Evolutionary conservation across 2,888 invertebrate genomes (phyloP).

Genomic region (Sinodicranocentrus sp.): DNA sequence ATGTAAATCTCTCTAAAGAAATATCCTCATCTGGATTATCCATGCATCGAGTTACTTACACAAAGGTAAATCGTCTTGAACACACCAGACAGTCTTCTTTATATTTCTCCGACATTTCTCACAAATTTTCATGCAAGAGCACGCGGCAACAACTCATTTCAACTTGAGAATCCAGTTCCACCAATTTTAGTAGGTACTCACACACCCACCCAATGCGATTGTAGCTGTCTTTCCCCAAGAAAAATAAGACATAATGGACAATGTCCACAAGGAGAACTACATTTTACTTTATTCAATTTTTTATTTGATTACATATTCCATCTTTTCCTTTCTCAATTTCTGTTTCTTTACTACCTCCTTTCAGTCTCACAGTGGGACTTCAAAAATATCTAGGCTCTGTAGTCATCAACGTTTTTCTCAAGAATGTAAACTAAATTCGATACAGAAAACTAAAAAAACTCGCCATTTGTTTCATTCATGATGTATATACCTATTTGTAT

Average conservation of each 20-base stretch:
- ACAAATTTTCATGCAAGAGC: background rate
- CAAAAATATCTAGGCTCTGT: constrained; percentile 28
- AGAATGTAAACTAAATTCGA: background rate
- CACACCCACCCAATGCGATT: background rate
- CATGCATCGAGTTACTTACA: background rate
- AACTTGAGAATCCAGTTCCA: background rate
- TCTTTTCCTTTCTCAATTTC: background rate
- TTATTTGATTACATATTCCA: constrained; percentile 31
- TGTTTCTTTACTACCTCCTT: no score
- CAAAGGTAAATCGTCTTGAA: background rate
- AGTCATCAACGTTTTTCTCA: constrained; percentile 35
- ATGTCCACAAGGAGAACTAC: no score
- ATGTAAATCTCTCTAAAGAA: background rate
- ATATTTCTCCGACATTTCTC: background rate
- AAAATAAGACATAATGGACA: constrained; percentile 36
- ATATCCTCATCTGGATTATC: background rate
- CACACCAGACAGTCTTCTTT: background rate
- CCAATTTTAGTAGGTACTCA: background rate
- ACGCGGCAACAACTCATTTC: constrained; percentile 16
- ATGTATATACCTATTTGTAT: constrained; percentile 5
- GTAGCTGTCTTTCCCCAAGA: background rate
- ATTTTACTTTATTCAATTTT: constrained; percentile 5
- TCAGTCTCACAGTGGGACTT: constrained; percentile 41
- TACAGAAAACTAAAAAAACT: constrained; percentile 13
- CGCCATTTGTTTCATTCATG: constrained; percentile 24